These are phyloP conservation scores for Sesia bembeciformis DNA, from an alignment of 2,888 invertebrate genomes.

Conservation along the genomic window DNA sequence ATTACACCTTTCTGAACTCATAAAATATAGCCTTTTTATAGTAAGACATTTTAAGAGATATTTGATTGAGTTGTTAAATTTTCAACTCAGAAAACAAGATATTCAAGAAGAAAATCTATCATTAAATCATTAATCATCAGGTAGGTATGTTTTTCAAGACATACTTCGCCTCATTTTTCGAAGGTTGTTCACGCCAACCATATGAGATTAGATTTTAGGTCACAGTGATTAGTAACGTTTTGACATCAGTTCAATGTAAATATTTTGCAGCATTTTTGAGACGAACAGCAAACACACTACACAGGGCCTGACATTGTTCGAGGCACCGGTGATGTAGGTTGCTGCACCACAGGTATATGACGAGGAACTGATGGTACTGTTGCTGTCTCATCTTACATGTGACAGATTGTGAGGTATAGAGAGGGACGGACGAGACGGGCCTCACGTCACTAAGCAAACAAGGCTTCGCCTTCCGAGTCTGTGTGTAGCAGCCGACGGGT, in stretches of 20 bases:
- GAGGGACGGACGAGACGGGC: slow-evolving; percentile 31
- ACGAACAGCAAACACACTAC: slow-evolving; percentile 45
- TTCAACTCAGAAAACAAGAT: background rate
- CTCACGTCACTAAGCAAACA: slow-evolving; percentile 65
- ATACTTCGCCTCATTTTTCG: background rate
- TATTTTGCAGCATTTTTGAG: slow-evolving; percentile 48
- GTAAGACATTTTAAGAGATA: no score
- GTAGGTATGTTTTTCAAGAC: background rate
- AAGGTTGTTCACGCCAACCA: background rate
- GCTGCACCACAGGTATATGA: slow-evolving; percentile 59
- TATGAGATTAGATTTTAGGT: slow-evolving; percentile 1
- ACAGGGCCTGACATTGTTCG: slow-evolving; percentile 57
- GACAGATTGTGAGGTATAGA: slow-evolving; percentile 13
- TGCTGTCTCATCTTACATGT: slow-evolving; percentile 24
- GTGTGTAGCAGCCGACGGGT: slow-evolving; percentile 53
- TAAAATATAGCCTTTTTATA: no score
- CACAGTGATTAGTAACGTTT: background rate
- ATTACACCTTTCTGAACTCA: no score
- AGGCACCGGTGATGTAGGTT: slow-evolving; percentile 64
- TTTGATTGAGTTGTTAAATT: background rate
- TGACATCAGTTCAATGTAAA: slow-evolving; percentile 15
- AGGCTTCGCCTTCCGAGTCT: slow-evolving; percentile 66
- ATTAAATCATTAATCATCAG: background rate
- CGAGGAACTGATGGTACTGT: slow-evolving; percentile 18
- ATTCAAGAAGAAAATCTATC: background rate